Base-by-base conservation (phyloP, 2,888 invertebrate genomes). In the Barypeithes pellucidus region DNA sequence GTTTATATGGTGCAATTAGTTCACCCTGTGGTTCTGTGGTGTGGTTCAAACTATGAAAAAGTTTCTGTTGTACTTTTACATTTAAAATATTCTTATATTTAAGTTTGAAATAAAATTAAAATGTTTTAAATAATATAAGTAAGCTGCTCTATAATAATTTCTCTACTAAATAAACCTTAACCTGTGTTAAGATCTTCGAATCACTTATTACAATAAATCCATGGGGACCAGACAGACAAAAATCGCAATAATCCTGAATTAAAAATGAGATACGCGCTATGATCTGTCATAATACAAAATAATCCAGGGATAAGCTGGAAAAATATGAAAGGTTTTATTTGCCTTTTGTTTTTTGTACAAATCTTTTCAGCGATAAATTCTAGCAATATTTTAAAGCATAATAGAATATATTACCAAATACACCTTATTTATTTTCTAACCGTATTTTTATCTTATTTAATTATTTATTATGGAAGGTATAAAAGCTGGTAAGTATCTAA, bases 261-360 rank as follows among this genome's bases (percentile, higher is more conserved):
- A 85, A 86, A 85, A 85, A 85, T 85, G 86, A 85, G 85, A 84
- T 85, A 84, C 84, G 84, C 82, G 82, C 80, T 36, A 43, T 50
- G 60, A 67, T 79, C 77, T 80, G 80, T 75, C 77, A 78, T 79
- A 79, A 57, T 57, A 33, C 54, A 57, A 81, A 77, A 80, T 69
- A 69, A 69, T 69, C 69, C 62, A 39, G 22, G 50, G 62, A 41
- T 70, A 65, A 70, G 43, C 65, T 62, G 47, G 33, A 43, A 65
- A 70, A 70, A 70, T 70, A 70, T 65, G 45, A 47, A 39, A 24
- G 63, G n/a, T 43, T 43, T 43, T 43, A 43, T 70, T 70, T 63
- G 65, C 45, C 43, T 65, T 54, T 45, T 14, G 22, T 33, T 62
- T 45, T 63, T 70, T 65, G 59, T 39, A 57, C 79, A 80, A 81